These are phyloP conservation scores for Odontocerum albicorne DNA, from an alignment of 2,888 invertebrate species.

Conservation along the genomic window DNA sequence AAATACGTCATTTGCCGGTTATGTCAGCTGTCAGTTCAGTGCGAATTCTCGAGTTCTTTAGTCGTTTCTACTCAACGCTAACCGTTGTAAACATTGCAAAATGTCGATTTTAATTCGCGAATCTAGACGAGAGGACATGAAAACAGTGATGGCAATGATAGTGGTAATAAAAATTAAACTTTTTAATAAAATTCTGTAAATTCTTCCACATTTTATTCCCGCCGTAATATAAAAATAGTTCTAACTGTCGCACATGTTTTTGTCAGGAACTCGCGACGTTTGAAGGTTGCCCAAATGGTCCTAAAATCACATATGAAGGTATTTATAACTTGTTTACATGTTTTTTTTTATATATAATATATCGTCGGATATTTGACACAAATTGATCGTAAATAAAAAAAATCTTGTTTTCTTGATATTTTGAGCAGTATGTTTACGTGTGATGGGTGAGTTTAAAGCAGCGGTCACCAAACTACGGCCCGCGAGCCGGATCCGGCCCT, in stretches of 20 bases:
- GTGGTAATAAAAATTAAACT: slow-evolving; percentile 17
- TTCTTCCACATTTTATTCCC: neutral
- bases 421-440: neutral
- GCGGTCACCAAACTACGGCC: too few species aligned
- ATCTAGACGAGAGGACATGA: slow-evolving; percentile 30
- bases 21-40: neutral
- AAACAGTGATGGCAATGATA: slow-evolving; percentile 24
- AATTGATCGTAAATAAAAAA: neutral
- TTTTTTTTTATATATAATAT: neutral
- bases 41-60: neutral
- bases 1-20: too few species aligned
- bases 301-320: slow-evolving; percentile 58
- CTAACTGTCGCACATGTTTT: slow-evolving; percentile 1
- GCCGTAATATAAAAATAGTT: too few species aligned
- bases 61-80: neutral
- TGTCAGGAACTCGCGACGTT: slow-evolving; percentile 66
- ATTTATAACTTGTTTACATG: neutral
- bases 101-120: slow-evolving; percentile 20
- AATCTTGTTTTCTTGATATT: neutral
- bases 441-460: too few species aligned
- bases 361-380: neutral
- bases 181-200: neutral
- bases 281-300: slow-evolving; percentile 64
- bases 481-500: too few species aligned
- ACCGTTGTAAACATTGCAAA: too few species aligned